Percentiles rank a stretch among this genome's conserved stretches.
Conservation (phyloP, 2,888 invertebrate genomes). For the Phrixothrix hirtus region DNA sequence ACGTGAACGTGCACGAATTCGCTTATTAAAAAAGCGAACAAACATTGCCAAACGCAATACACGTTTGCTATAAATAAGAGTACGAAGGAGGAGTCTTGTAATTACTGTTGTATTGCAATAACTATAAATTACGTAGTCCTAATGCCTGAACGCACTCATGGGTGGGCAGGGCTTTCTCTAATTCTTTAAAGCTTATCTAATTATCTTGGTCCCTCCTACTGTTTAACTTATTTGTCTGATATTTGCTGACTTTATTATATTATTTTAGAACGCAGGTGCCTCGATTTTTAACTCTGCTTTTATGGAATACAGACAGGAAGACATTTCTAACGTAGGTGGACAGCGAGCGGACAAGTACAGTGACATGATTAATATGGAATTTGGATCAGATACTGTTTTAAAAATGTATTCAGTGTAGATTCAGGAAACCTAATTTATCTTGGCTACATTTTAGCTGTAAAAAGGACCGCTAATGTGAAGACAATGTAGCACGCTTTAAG, state of each 20-base stretch:
- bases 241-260: too few relatives aligned
- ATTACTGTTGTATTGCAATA: conserved; percentile 31
- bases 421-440: conserved; percentile 26
- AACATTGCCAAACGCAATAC: conserved; percentile 26
- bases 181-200: conserved; percentile 29
- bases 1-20: conserved; percentile 17
- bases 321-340: conserved; percentile 11
- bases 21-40: conserved; percentile 23
- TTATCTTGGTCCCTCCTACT: conserved; percentile 27
- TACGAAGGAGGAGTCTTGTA: conserved; percentile 29
- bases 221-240: conserved; percentile 17
- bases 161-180: conserved; percentile 29
- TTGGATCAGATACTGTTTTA: conserved; percentile 29
- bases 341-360: conserved; percentile 12
- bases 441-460: conserved; percentile 16
- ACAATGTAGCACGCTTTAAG: conserved; percentile 14
- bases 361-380: conserved; percentile 25
- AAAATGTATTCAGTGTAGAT: conserved; percentile 29
- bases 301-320: conserved; percentile 3
- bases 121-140: conserved; percentile 30
- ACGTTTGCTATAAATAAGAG: conserved; percentile 32
- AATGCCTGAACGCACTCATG: conserved; percentile 27
- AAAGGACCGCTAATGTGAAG: conserved; percentile 23
- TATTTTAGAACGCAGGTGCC: too few relatives aligned
- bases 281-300: neutral